Base-by-base conservation (phyloP, 2,797 vertebrate species). In the Chromobotia macracanthus region DNA sequence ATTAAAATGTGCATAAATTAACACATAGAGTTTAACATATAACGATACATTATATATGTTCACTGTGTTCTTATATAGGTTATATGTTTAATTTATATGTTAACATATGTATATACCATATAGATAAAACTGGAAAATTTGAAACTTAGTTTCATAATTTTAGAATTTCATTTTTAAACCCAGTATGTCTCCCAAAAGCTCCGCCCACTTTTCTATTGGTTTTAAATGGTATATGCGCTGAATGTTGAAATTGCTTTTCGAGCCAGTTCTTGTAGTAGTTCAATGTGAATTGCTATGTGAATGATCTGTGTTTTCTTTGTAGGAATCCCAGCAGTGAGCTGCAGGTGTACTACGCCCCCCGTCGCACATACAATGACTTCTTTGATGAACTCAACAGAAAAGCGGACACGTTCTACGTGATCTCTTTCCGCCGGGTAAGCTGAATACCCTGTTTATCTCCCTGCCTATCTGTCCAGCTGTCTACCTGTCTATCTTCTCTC, bases 361-460 rank as follows among this genome's bases (percentile, higher is more conserved):
- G 93, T 15, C 92, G 93, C 84, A 94, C 94, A 84, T 97, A 97
- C 86, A 95, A 94, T 16, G 93, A 96, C 80, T 97, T 99, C 85
- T 96, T 98, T 21, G 96, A 97, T 80, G 96, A 97, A 81, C 91
- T 99, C 87, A 94, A 88, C 84, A 94, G 97, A 21, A 93, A 94
- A 44, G 95, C 95, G 2, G 96, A 99, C 89, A 99, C 97, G 0
- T 99, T 99, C 89, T 99, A 99, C 0, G 94, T 99, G 1, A 96
- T 99, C 77, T 99, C 97, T 5, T 99, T 99, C 90, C 95, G 96
- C 77, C 95, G 95, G 92, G 98, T 99, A 86, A 95, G 95, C 86
- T 79, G 60, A 1, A 50, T 19, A 23, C 61, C 1, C 18, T 60
- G 23, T 78, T 35, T 46, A 19, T 51, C n/a, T 58, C 5, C 35